Base-by-base conservation (phyloP, 2,888 invertebrate species). In the Leptinotarsa tumamoca region DNA sequence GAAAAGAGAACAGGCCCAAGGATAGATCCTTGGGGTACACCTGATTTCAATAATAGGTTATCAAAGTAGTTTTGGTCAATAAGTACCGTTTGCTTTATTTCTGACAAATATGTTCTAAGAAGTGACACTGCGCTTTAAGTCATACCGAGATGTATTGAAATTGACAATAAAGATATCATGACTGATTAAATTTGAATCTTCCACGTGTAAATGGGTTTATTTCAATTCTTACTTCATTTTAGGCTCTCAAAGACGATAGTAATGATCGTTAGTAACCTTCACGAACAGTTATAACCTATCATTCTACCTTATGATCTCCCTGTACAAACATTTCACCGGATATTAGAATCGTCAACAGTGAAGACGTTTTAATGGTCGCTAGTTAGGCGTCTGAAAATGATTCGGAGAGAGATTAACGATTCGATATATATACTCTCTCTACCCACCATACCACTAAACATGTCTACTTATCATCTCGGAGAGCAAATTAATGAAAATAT, bases 371-470 rank as follows among this genome's bases (percentile, higher is more conserved):
- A 87, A 88, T 83, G 86, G 84, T 80, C 78, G 84, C 86, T 87
- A 86, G 88, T 87, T 87, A 87, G 88, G 85, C 84, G 85, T 72
- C 78, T 80, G 85, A 83, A 86, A 87, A 85, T 84, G 86, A 84
- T 84, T 82, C 81, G 87, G 80, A 73, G 86, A 87, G 87, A 86
- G 82, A 87, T 88, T 88, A 87, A 88, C 83, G 83, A 83, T 80
- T 72, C 75, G 78, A 84, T 85, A 85, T 86, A 86, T 87, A 86
- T 87, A 87, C 72, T 72, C 77, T 80, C 79, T 80, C 82, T 80
- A 78, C 77, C 63, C 79, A 75, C 71, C 79, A 76, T 68, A 68
- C 76, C 80, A 81, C 83, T 85, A 85, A 84, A 86, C 84, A 84
- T 85, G 85, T 86, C 85, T 83, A 84, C 85, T 86, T 85, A 85